These are phyloP conservation scores for Pollenia angustigena DNA, from an alignment of 2,888 invertebrate species.

Conservation along the genomic window DNA sequence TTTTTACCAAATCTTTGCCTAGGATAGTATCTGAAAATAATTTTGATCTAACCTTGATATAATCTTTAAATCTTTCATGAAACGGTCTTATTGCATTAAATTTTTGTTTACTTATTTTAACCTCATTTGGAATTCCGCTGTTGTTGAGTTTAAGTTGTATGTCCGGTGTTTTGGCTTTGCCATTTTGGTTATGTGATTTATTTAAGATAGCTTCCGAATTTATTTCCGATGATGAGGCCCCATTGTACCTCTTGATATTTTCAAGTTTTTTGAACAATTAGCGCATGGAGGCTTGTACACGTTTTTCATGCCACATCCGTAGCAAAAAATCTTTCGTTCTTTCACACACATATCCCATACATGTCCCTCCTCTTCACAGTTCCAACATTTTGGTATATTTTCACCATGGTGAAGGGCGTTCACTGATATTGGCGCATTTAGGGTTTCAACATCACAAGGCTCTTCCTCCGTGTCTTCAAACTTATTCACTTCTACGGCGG, in stretches of 20 bases:
- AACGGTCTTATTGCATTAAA: neutral
- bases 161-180: neutral
- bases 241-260: neutral
- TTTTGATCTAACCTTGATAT: conserved; percentile 1
- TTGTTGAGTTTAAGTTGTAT: too few relatives aligned
- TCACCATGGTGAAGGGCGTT: neutral
- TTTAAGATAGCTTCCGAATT: neutral
- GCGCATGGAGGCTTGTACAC: conserved; percentile 48
- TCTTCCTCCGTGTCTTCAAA: neutral
- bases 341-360: conserved; percentile 44
- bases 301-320: conserved; percentile 43
- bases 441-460: too few relatives aligned
- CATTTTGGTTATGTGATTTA: neutral
- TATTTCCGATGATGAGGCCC: neutral
- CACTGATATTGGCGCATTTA: neutral
- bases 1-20: neutral
- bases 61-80: conserved; percentile 8
- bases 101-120: neutral
- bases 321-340: conserved; percentile 19
- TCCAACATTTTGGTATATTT: conserved; percentile 40
- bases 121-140: neutral
- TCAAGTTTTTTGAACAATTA: conserved; percentile 38
- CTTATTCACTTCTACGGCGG: neutral
- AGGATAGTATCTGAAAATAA: conserved; percentile 1
- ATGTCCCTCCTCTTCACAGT: conserved; percentile 45